Percentiles rank a stretch among this genome's conserved stretches.
phyloP scores from a whole-genome alignment of 2,888 invertebrate species.

The Willowsia nigromaculata region DNA sequence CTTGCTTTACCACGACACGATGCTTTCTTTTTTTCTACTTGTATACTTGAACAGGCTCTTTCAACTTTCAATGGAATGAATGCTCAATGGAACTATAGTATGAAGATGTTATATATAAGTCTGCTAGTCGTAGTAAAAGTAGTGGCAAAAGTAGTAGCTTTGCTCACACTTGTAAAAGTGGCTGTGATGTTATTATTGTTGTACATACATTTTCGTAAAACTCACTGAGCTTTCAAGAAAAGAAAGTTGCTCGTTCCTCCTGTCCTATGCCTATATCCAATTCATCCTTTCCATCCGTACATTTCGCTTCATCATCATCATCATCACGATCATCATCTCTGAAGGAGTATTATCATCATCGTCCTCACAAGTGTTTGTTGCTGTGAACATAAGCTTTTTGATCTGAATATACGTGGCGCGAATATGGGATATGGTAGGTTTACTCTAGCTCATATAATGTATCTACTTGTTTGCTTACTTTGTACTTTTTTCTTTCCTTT shows the following conservation, averaged over 20 bases:
- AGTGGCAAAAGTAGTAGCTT: constrained; percentile 55
- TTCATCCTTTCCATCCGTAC: constrained; percentile 18
- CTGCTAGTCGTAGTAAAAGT: background rate
- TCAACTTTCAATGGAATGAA: constrained; percentile 53
- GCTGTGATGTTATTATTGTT: constrained; percentile 59
- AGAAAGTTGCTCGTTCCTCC: background rate
- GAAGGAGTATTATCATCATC: constrained; percentile 42
- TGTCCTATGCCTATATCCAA: background rate
- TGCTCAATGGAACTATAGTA: background rate
- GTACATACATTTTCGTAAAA: constrained; percentile 5
- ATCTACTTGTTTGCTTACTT: constrained; percentile 58
- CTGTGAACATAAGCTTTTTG: constrained; percentile 28
- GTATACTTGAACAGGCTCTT: constrained; percentile 45
- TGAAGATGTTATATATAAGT: background rate
- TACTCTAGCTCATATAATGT: no score
- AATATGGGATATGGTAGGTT: background rate
- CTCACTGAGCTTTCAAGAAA: background rate
- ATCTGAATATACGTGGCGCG: background rate
- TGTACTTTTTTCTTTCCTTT: constrained; percentile 55
- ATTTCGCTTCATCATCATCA: constrained; percentile 41
- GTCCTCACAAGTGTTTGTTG: constrained; percentile 57
- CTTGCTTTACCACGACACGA: background rate
- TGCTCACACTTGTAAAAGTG: constrained; percentile 73
- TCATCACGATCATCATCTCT: no score
- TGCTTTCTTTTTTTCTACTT: constrained; percentile 36